Percentiles rank a stretch among this genome's conserved stretches.
Conservation (phyloP, 2,113 vertebrate species). For the Triplophysa rosa region DNA sequence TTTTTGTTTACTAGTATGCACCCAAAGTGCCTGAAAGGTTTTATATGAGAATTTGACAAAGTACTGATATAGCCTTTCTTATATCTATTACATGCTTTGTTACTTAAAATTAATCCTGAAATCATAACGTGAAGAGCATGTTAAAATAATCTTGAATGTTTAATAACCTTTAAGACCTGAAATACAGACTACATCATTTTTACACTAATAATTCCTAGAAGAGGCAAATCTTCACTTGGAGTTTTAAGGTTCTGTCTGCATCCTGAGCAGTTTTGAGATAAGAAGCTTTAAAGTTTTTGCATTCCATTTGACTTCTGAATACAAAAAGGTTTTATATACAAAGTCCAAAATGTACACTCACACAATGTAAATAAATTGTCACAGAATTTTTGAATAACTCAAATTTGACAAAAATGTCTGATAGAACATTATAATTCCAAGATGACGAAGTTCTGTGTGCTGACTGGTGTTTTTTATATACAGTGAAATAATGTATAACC, state of each 20-base stretch:
- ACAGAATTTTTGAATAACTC: no score
- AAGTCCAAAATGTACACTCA: no score
- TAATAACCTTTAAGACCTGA: not conserved
- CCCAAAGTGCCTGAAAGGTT: conserved; percentile 23
- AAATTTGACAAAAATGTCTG: no score
- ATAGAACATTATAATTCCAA: no score
- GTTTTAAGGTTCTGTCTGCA: no score
- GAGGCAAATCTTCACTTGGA: no score
- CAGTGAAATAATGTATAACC: not conserved
- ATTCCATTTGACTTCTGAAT: no score
- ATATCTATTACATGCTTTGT: not conserved
- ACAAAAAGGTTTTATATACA: no score
- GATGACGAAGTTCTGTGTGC: not conserved
- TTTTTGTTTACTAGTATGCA: conserved; percentile 5
- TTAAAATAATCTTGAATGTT: not conserved
- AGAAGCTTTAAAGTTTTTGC: no score
- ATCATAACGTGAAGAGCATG: not conserved
- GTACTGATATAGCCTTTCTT: no score
- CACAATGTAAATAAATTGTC: no score
- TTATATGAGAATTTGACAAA: not conserved
- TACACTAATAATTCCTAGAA: not conserved
- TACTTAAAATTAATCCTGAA: not conserved
- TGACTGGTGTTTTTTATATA: not conserved
- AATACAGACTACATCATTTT: not conserved
- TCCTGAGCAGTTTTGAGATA: no score